phyloP scores from a whole-genome alignment of 1,140 invertebrate species.

The Chrysomallon squamiferum region DNA sequence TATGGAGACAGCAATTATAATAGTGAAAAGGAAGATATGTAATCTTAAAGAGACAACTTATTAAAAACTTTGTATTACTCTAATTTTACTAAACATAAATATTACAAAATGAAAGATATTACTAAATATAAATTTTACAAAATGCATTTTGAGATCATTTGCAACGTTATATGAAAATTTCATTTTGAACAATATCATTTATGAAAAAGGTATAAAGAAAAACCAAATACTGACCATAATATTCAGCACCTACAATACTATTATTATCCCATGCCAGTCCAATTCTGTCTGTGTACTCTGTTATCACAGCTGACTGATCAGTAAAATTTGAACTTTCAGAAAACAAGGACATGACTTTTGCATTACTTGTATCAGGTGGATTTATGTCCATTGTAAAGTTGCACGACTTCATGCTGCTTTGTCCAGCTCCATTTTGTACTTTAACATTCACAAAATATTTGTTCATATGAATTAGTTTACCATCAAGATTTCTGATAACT shows the following conservation, averaged over 20 bases:
- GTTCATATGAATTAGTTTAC: not conserved
- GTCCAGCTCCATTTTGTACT: not conserved
- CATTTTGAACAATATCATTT: not conserved
- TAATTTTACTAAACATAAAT: no score
- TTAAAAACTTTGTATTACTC: no score
- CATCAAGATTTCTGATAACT: not conserved
- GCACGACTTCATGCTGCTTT: not conserved
- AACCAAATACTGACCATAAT: not conserved
- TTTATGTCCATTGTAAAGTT: not conserved
- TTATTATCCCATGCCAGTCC: not conserved
- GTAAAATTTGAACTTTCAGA: not conserved
- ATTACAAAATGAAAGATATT: no score
- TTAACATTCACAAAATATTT: slow-evolving; percentile 1
- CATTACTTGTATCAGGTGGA: not conserved
- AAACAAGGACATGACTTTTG: not conserved
- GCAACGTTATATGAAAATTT: no score
- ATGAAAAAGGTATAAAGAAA: not conserved
- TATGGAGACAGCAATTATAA: no score
- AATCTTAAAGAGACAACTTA: no score
- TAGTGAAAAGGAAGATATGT: no score
- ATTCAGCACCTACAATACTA: not conserved
- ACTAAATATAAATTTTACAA: no score
- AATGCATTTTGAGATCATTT: no score
- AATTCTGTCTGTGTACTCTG: not conserved
- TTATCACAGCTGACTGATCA: not conserved